Conservation (phyloP, 2,113 vertebrate species). For the Zootoca vivipara region DNA sequence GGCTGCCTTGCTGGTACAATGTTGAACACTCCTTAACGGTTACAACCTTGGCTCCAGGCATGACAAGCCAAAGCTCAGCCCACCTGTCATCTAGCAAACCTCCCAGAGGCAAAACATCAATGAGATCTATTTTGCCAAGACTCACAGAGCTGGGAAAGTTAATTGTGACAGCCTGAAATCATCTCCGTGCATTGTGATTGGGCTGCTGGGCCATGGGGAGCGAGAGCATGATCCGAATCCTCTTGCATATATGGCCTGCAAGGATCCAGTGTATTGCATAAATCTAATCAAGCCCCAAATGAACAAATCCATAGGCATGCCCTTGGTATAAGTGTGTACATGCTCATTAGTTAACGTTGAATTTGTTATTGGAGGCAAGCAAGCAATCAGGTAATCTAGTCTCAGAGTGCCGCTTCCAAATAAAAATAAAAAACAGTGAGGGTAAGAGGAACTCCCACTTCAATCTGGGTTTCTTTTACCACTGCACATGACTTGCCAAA, state of each 20-base stretch:
- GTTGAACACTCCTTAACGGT: neutral
- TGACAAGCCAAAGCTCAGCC: neutral
- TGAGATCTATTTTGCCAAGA: neutral
- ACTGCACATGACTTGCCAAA: neutral
- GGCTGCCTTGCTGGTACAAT: neutral
- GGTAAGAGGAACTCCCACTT: neutral
- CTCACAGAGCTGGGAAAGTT: neutral
- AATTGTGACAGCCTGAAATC: neutral
- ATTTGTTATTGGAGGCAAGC: neutral
- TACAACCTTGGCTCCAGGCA: neutral
- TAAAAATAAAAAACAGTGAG: neutral
- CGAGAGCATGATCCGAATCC: neutral
- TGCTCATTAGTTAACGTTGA: slow-evolving; percentile 4
- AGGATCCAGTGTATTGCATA: neutral
- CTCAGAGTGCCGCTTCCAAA: neutral
- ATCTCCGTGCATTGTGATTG: neutral
- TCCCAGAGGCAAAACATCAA: neutral
- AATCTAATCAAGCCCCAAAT: neutral
- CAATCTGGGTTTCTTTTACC: neutral
- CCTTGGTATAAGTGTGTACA: too few species aligned
- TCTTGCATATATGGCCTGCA: neutral
- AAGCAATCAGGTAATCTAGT: rapidly evolving
- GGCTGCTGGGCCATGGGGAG: too few species aligned
- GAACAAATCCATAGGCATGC: neutral
- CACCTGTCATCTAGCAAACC: neutral